These are phyloP conservation scores for Tetrax tetrax DNA, from an alignment of 2,113 vertebrate species.

Conservation along the genomic window DNA sequence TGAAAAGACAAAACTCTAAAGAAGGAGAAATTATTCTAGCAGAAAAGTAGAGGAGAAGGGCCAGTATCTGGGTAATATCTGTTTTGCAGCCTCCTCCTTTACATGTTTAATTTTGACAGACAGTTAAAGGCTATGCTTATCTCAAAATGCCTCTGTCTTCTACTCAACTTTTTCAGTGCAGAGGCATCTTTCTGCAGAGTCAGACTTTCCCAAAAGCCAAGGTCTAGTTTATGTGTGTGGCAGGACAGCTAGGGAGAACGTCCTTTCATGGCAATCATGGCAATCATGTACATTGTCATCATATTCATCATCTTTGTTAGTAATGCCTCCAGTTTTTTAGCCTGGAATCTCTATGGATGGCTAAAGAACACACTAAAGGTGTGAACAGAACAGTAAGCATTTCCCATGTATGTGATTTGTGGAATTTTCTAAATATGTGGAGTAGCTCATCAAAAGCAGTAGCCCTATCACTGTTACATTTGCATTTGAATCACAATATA, in stretches of 20 bases:
- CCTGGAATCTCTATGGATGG: neutral
- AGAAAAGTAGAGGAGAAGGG: neutral
- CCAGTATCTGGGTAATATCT: neutral
- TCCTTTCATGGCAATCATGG: neutral
- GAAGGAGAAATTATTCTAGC: neutral
- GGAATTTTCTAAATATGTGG: neutral
- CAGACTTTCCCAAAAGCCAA: neutral
- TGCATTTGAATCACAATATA: neutral
- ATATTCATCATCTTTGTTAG: neutral
- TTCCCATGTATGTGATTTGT: neutral
- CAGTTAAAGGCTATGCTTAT: neutral
- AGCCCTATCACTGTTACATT: neutral
- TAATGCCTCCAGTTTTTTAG: neutral
- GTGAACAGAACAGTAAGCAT: neutral
- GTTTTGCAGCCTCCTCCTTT: neutral
- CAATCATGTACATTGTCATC: neutral
- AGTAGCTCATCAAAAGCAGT: neutral
- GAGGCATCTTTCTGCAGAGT: neutral
- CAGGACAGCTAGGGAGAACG: neutral
- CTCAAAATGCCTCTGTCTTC: neutral
- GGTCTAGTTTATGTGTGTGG: neutral
- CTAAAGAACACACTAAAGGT: neutral
- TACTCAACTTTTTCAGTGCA: neutral
- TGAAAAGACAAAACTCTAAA: neutral
- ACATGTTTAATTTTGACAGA: neutral